A percentile compares a stretch with the other conserved stretches of the same genome.
phyloP scores from a whole-genome alignment of 2,113 vertebrate species.

The Myrmecobius fasciatus region DNA sequence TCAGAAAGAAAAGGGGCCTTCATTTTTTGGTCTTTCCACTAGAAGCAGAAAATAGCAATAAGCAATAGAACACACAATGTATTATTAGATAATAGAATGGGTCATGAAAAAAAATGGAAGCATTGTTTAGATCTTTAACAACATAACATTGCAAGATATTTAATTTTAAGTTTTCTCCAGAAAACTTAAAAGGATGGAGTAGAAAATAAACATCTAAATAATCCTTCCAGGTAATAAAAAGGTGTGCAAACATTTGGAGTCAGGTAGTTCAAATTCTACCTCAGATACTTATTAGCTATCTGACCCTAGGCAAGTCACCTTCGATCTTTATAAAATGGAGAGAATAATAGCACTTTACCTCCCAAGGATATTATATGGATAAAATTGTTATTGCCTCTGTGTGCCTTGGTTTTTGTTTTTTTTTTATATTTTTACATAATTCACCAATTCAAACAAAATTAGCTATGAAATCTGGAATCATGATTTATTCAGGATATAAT shows the following conservation, averaged over 20 bases:
- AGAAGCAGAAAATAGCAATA: neutral
- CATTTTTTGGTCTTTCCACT: neutral
- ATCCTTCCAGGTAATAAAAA: neutral
- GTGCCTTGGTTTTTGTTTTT: too few relatives aligned
- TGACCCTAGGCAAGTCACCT: too few relatives aligned
- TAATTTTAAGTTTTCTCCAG: neutral
- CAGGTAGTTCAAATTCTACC: neutral
- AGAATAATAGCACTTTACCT: too few relatives aligned
- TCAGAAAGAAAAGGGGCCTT: neutral
- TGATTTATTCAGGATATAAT: too few relatives aligned
- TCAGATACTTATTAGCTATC: neutral
- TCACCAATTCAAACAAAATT: too few relatives aligned
- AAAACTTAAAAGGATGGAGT: neutral
- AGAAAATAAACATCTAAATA: neutral
- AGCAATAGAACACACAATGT: neutral
- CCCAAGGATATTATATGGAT: too few relatives aligned
- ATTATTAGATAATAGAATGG: neutral
- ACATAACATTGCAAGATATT: neutral
- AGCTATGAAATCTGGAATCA: too few relatives aligned
- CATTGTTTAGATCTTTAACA: neutral
- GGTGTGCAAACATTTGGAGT: neutral
- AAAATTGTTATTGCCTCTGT: too few relatives aligned
- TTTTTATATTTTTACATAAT: too few relatives aligned
- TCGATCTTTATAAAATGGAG: too few relatives aligned
- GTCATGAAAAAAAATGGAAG: neutral